Conservation (phyloP, 2,888 invertebrate genomes). For the Aproaerema taeniolella region DNA sequence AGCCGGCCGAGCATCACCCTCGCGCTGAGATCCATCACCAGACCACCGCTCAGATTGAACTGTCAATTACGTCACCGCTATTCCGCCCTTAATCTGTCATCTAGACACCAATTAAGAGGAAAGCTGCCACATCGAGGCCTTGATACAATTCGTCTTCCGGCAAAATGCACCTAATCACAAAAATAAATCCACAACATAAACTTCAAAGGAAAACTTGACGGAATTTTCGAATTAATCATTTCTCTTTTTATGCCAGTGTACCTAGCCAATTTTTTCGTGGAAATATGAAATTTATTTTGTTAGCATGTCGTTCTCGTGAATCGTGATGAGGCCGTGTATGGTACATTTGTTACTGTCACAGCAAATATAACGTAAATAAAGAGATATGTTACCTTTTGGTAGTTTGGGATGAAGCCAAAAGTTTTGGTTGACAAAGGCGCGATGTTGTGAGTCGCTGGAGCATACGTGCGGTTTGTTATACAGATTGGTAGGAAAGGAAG, state of each 20-base stretch:
- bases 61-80: constrained; percentile 71
- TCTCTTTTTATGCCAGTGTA: constrained; percentile 16
- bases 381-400: constrained; percentile 54
- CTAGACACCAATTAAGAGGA: constrained; percentile 68
- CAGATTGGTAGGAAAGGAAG: constrained; percentile 35
- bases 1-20: not conserved
- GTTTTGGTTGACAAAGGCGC: constrained; percentile 51
- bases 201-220: constrained; percentile 3
- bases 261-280: constrained; percentile 14
- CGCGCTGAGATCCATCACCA: constrained; percentile 45
- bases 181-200: not conserved
- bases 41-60: constrained; percentile 58
- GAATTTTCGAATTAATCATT: constrained; percentile 13
- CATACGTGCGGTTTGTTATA: constrained; percentile 15
- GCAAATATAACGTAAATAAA: constrained; percentile 57
- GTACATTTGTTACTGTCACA: constrained; percentile 49
- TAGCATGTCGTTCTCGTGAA: constrained; percentile 15
- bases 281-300: constrained; percentile 17
- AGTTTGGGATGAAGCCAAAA: constrained; percentile 64
- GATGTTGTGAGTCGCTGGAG: constrained; percentile 41
- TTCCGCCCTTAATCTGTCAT: constrained; percentile 68
- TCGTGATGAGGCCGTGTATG: constrained; percentile 19
- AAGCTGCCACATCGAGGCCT: constrained; percentile 51
- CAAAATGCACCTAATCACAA: constrained; percentile 25
- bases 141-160: constrained; percentile 55